A percentile compares a stretch with the other conserved stretches of the same genome.
Conservation (phyloP, 2,888 invertebrate species). For the Agrochola macilenta region DNA sequence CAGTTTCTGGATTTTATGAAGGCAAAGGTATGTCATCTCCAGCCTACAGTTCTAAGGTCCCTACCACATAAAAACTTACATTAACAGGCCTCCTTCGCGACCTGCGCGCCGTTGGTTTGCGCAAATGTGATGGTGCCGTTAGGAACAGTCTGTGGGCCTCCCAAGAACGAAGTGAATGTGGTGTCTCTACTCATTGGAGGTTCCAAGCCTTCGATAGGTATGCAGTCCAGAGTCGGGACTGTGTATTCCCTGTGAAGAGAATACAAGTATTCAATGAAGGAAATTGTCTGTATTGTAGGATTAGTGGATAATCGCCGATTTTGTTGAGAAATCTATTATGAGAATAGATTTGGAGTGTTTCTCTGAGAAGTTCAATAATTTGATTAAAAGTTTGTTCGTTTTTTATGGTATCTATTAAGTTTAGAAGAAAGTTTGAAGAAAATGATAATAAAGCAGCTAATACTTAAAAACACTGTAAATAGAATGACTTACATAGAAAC, state of each 20-base stretch:
- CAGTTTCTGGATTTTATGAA: background rate
- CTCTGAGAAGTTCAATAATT: background rate
- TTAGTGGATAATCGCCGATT: background rate
- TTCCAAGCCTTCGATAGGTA: slow-evolving; percentile 87
- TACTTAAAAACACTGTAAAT: background rate
- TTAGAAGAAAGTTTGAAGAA: background rate
- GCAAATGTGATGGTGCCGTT: slow-evolving; percentile 77
- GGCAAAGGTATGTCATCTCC: slow-evolving; percentile 11
- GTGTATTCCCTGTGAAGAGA: slow-evolving; percentile 84
- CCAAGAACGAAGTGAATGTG: slow-evolving; percentile 89
- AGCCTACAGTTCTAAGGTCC: slow-evolving; percentile 32
- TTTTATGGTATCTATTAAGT: background rate
- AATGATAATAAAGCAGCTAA: background rate
- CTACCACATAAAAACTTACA: slow-evolving; percentile 36
- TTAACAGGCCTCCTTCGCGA: slow-evolving; percentile 70
- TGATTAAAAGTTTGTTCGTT: background rate
- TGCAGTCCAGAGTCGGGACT: slow-evolving; percentile 88
- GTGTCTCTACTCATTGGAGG: slow-evolving; percentile 89
- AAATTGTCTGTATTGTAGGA: background rate
- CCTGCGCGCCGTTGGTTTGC: slow-evolving; percentile 70
- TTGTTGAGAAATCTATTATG: background rate
- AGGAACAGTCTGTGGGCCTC: slow-evolving; percentile 82
- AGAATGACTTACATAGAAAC: slow-evolving; percentile 83
- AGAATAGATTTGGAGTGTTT: background rate
- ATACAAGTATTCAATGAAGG: background rate